Percentiles rank a stretch among this genome's conserved stretches.
These are phyloP conservation scores for Drosophila buzzatii DNA, from an alignment of 2,888 invertebrate species.

Conservation along the genomic window DNA sequence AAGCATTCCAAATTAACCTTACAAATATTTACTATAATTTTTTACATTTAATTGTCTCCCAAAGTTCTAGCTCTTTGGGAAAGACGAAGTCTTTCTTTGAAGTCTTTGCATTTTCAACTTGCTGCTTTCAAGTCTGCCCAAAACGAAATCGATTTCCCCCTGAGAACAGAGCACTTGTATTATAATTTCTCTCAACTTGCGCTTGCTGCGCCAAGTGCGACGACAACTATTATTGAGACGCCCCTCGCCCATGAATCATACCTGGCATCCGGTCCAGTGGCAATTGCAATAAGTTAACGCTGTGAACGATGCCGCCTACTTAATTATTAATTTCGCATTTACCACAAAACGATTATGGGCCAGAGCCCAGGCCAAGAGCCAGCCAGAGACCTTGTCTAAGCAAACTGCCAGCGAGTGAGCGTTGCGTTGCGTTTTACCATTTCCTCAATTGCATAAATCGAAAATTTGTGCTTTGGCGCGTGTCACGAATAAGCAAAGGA, in stretches of 20 bases:
- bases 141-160: no score
- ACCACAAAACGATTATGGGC: conserved; percentile 75
- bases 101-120: no score
- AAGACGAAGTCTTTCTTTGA: no score
- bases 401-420: conserved; percentile 10
- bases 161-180: no score
- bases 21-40: no score
- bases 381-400: background rate
- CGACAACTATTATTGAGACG: background rate
- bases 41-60: no score
- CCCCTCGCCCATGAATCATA: conserved; percentile 30
- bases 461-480: conserved; percentile 79
- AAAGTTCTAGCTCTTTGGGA: no score
- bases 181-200: background rate
- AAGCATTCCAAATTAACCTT: no score
- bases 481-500: conserved; percentile 71
- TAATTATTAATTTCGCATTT: conserved; percentile 81
- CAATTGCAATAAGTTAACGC: conserved; percentile 40
- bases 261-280: conserved; percentile 41
- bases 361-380: background rate
- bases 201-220: no score
- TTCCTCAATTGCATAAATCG: conserved; percentile 82
- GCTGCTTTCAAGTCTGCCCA: no score
- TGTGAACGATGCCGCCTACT: conserved; percentile 50
- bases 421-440: conserved; percentile 39